Evolutionary conservation across 2,888 invertebrate species (phyloP).

Genomic region (Dexiosoma caninum): DNA sequence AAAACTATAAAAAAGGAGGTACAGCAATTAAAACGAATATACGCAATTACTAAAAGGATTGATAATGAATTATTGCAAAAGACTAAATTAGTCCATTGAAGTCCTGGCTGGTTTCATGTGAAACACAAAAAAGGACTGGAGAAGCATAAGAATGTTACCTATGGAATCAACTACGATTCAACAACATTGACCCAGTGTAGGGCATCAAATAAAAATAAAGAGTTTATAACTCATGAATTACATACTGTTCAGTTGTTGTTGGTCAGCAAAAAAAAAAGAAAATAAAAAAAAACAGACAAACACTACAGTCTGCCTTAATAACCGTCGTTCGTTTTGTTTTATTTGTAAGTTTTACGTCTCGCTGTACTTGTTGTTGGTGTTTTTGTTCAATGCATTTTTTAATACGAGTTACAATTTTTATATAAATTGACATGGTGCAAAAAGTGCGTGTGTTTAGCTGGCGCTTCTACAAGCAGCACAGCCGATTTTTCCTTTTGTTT

Average conservation of each 20-base stretch:
- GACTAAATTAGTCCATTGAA: too few relatives aligned
- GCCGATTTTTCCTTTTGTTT: background rate
- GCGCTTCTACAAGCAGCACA: conserved; percentile 50
- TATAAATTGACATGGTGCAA: conserved; percentile 58
- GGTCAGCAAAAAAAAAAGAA: background rate
- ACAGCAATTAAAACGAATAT: too few relatives aligned
- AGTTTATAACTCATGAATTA: background rate
- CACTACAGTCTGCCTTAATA: conserved; percentile 7
- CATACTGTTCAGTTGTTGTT: background rate
- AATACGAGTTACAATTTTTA: conserved; percentile 47
- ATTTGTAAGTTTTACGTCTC: background rate
- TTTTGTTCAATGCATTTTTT: conserved; percentile 4
- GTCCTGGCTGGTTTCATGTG: too few relatives aligned
- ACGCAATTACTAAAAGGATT: too few relatives aligned
- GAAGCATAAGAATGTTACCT: too few relatives aligned
- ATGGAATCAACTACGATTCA: too few relatives aligned
- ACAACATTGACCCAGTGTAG: background rate
- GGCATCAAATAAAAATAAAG: background rate
- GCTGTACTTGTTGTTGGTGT: background rate
- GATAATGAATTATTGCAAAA: too few relatives aligned
- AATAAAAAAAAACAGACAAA: too few relatives aligned
- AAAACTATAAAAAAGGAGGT: too few relatives aligned
- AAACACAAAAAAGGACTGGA: too few relatives aligned
- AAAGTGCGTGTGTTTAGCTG: conserved; percentile 59
- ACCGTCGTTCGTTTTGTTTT: background rate